A percentile compares a stretch with the other conserved stretches of the same genome.
Evolutionary conservation across 2,113 vertebrate species (phyloP).

Genomic region (Esox niger): DNA sequence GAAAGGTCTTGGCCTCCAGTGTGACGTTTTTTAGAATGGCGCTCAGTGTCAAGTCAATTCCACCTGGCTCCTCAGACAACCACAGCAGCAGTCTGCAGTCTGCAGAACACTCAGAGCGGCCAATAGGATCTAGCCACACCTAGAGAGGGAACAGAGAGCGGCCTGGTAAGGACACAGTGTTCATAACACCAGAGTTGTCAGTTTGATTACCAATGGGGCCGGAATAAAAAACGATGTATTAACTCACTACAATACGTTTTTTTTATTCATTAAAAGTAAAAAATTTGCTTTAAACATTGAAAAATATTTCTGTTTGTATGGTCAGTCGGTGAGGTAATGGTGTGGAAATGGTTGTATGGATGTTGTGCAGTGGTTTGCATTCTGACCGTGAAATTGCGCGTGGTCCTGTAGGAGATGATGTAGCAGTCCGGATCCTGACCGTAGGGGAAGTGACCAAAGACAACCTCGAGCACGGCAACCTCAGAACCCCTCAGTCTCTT

Average conservation of each 20-base stretch:
- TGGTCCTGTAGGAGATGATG: conserved; percentile 57
- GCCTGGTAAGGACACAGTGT: too few species aligned
- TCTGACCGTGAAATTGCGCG: conserved; percentile 68
- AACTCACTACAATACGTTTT: too few species aligned
- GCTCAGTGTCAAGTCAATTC: conserved; percentile 71
- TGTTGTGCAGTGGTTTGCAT: not conserved
- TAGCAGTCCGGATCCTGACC: conserved; percentile 68
- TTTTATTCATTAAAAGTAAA: too few species aligned
- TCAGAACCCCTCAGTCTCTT: too few species aligned
- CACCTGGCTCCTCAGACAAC: conserved; percentile 65
- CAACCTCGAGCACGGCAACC: conserved; percentile 54
- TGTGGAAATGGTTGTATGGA: not conserved
- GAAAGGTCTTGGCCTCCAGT: conserved; percentile 69
- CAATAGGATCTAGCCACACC: conserved; percentile 46
- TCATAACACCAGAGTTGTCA: too few species aligned
- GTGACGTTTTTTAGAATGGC: conserved; percentile 65
- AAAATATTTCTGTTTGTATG: not conserved
- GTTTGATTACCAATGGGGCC: too few species aligned
- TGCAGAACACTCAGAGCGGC: conserved; percentile 52
- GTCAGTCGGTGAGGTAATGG: not conserved
- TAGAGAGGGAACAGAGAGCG: conserved; percentile 22
- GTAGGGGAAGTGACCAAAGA: conserved; percentile 69
- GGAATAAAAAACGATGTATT: too few species aligned
- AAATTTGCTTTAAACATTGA: too few species aligned
- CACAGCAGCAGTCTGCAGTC: conserved; percentile 60